Conservation (phyloP, 2,888 invertebrate species). For the Nesidiocoris tenuis region DNA sequence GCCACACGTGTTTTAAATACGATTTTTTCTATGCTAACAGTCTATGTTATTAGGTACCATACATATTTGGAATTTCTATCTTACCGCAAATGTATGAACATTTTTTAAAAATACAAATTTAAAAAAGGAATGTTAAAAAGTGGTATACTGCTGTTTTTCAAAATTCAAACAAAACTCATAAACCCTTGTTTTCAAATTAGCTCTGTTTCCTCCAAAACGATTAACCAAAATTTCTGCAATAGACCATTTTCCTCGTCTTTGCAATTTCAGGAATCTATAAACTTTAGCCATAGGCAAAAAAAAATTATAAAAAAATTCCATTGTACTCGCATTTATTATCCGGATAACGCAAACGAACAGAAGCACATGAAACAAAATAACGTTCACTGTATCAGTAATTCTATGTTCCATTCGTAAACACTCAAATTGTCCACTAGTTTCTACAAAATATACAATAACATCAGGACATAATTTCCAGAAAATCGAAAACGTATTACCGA, state of each 20-base stretch:
- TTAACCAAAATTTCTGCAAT: too few species aligned
- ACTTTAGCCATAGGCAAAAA: not conserved
- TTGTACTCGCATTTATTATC: not conserved
- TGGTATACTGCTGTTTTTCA: not conserved
- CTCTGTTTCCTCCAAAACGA: too few species aligned
- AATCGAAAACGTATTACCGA: conserved; percentile 12
- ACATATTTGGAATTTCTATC: conserved; percentile 27
- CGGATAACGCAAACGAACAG: not conserved
- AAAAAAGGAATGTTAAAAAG: too few species aligned
- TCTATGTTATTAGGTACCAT: conserved; percentile 48
- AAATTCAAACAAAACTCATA: too few species aligned
- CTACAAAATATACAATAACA: not conserved
- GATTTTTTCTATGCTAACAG: conserved; percentile 47
- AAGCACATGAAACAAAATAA: not conserved
- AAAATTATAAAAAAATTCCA: not conserved
- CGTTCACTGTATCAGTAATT: not conserved
- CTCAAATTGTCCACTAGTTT: not conserved
- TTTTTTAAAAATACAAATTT: too few species aligned
- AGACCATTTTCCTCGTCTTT: too few species aligned
- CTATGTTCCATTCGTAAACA: not conserved
- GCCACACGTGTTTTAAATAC: conserved; percentile 20
- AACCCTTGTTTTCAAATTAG: too few species aligned
- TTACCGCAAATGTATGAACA: not conserved
- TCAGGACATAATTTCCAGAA: not conserved
- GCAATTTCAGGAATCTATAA: too few species aligned